These are phyloP conservation scores for Pollimyrus isidori DNA, from an alignment of 2,113 vertebrate genomes.

Conservation along the genomic window DNA sequence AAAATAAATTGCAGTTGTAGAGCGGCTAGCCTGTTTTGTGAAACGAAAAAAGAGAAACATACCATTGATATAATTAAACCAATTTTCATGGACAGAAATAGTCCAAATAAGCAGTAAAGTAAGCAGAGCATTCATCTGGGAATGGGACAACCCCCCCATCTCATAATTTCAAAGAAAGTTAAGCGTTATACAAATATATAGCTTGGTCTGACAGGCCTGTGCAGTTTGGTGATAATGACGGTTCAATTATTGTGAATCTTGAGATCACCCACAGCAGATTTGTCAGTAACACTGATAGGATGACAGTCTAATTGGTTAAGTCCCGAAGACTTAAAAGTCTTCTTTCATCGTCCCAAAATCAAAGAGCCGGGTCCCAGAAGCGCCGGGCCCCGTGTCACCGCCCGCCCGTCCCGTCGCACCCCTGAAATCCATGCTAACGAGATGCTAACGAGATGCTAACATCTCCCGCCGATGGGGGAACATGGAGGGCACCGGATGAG, in stretches of 20 bases:
- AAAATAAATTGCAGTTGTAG: constrained; percentile 93
- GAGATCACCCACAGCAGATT: constrained; percentile 48
- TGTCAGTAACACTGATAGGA: constrained; percentile 57
- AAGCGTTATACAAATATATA: constrained; percentile 76
- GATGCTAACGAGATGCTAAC: constrained; percentile 52
- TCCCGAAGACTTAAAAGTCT: constrained; percentile 59
- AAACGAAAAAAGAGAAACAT: constrained; percentile 76
- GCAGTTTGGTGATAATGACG: constrained; percentile 64
- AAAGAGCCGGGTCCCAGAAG: constrained; percentile 60
- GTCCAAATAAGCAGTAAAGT: constrained; percentile 75
- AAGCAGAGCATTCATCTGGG: constrained; percentile 73
- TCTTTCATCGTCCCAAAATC: constrained; percentile 59
- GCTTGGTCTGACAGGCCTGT: constrained; percentile 32
- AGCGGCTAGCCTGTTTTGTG: constrained; percentile 86
- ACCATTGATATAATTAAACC: constrained; percentile 84
- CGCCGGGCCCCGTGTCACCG: constrained; percentile 31
- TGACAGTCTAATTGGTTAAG: constrained; percentile 61
- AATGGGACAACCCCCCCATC: constrained; percentile 30
- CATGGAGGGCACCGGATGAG: constrained; percentile 37
- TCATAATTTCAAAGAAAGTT: constrained; percentile 59
- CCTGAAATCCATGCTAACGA: constrained; percentile 60
- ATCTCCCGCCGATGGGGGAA: constrained; percentile 55
- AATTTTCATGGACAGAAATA: constrained; percentile 84
- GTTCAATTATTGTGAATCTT: constrained; percentile 71
- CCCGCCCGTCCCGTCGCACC: constrained; percentile 43